Conservation (phyloP, 2,113 vertebrate species). For the Nipponia nippon region DNA sequence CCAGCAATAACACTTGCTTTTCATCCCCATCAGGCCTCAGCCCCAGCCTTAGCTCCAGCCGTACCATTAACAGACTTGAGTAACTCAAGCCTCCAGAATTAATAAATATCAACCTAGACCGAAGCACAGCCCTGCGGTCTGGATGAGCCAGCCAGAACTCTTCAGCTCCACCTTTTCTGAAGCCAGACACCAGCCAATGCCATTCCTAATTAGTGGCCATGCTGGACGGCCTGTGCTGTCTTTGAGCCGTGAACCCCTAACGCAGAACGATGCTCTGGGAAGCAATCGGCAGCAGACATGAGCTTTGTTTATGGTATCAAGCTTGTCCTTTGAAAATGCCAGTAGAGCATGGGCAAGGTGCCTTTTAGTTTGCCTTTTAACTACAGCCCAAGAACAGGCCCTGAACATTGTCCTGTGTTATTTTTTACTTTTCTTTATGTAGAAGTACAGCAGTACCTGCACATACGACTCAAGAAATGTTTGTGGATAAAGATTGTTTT, state of each 20-base stretch:
- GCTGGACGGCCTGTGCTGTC: background rate
- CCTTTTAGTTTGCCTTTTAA: background rate
- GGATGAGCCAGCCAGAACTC: background rate
- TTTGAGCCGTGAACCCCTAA: background rate
- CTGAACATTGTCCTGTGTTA: background rate
- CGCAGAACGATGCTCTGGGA: background rate
- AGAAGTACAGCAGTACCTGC: background rate
- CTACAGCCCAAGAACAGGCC: background rate
- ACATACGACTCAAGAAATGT: background rate
- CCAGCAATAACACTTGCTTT: background rate
- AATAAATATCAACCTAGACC: background rate
- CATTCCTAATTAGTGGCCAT: background rate
- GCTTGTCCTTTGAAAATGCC: background rate
- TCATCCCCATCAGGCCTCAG: background rate
- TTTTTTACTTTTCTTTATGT: background rate
- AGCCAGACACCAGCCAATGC: background rate
- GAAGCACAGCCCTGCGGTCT: background rate
- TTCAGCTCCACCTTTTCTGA: background rate
- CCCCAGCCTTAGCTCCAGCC: background rate
- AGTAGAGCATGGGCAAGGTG: background rate
- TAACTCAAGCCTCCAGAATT: background rate
- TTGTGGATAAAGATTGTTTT: background rate
- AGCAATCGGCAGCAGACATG: background rate
- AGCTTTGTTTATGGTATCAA: background rate
- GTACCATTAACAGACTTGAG: background rate